Conservation (phyloP, 2,888 invertebrate species). For the Chaetogeoica ovagalla region DNA sequence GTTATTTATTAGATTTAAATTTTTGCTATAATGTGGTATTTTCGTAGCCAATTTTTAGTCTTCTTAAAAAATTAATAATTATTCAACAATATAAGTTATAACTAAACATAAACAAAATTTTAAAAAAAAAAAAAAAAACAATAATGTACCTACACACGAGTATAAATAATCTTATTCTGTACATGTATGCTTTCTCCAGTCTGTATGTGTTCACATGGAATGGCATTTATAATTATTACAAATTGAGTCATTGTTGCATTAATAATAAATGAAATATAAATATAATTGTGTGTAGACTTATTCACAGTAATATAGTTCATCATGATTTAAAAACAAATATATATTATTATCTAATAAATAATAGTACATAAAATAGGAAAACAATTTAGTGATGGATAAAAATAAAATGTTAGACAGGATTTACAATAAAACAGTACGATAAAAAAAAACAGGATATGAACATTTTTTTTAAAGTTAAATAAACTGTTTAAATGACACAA, state of each 20-base stretch:
- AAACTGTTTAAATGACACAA: conserved; percentile 19
- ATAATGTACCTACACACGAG: not conserved
- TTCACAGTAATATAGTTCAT: conserved; percentile 10
- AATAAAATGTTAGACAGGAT: not conserved
- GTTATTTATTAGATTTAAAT: not conserved
- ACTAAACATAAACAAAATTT: no score
- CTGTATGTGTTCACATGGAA: conserved; percentile 29
- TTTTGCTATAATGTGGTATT: conserved; percentile 2
- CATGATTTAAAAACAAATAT: not conserved
- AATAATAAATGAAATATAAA: conserved; percentile 2
- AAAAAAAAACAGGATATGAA: not conserved
- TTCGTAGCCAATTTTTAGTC: conserved; percentile 20
- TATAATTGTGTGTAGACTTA: not conserved
- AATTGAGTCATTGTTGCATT: not conserved
- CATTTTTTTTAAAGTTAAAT: not conserved
- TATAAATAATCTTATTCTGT: not conserved
- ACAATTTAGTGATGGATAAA: conserved; percentile 5
- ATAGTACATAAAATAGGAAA: conserved; percentile 32
- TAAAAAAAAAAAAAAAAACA: conserved; percentile 6
- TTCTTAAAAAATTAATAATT: conserved; percentile 7
- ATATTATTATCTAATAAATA: conserved; percentile 12
- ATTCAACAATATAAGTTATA: no score
- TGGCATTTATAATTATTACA: conserved; percentile 21
- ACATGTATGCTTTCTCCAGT: not conserved
- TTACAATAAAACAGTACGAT: conserved; percentile 9